Percentiles rank a stretch among this genome's conserved stretches.
phyloP scores from a whole-genome alignment of 2,797 vertebrate genomes.

The Coregonus suidteri region DNA sequence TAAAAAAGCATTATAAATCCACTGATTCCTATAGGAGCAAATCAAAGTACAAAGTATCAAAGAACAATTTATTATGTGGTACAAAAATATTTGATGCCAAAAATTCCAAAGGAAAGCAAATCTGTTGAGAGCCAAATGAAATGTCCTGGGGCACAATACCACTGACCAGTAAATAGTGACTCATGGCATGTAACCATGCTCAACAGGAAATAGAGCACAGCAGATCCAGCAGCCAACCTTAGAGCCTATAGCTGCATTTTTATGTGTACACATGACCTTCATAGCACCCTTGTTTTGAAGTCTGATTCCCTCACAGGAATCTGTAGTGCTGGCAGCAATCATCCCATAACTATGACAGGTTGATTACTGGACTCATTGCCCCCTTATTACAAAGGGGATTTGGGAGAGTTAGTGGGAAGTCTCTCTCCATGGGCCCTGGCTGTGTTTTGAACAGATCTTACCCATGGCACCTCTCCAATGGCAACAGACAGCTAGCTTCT shows the following conservation, averaged over 20 bases:
- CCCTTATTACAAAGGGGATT: not conserved
- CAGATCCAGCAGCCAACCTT: not conserved
- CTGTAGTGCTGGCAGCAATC: not conserved
- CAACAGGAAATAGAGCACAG: not conserved
- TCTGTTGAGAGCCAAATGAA: too few species aligned
- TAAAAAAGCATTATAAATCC: not conserved
- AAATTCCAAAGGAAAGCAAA: too few species aligned
- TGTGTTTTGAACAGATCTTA: not conserved
- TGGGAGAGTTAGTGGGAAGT: not conserved
- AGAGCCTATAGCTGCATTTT: not conserved
- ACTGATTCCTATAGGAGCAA: too few species aligned
- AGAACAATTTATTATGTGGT: too few species aligned
- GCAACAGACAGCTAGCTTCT: slow-evolving; percentile 6
- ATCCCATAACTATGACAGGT: not conserved
- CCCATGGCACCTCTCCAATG: slow-evolving; percentile 1
- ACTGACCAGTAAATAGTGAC: not conserved
- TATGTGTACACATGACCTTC: not conserved
- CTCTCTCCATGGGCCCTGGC: not conserved
- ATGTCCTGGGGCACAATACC: not conserved
- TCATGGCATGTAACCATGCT: not conserved
- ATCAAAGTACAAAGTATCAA: too few species aligned
- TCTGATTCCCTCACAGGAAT: not conserved
- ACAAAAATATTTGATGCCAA: too few species aligned
- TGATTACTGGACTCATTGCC: not conserved
- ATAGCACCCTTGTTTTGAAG: too few species aligned